These are phyloP conservation scores for Scolanthus callimorphus DNA, from an alignment of 92 coral and sea anemone genomes.

Conservation along the genomic window DNA sequence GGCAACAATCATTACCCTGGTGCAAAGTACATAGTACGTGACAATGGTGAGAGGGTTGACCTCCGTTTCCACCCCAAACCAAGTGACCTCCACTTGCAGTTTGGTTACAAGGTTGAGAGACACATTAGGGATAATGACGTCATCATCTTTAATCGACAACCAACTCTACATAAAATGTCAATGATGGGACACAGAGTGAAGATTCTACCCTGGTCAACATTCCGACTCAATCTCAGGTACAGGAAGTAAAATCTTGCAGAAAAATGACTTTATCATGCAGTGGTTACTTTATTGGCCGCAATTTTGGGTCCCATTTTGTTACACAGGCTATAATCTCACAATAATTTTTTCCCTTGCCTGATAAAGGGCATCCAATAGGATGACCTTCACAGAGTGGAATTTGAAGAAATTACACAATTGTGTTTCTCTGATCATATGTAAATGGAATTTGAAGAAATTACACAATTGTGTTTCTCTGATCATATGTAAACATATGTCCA, in stretches of 20 bases:
- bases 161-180: slow-evolving; percentile 99
- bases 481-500: not conserved
- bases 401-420: too few relatives aligned
- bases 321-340: too few relatives aligned
- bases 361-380: too few relatives aligned
- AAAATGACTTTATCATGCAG: too few relatives aligned
- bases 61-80: slow-evolving; percentile 98
- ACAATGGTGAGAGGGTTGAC: slow-evolving; percentile 96
- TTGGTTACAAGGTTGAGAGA: slow-evolving; percentile 98
- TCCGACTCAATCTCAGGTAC: slow-evolving; percentile 98
- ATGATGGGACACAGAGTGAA: slow-evolving; percentile 99
- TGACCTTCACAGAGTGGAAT: too few relatives aligned
- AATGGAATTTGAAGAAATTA: too few relatives aligned
- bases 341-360: too few relatives aligned
- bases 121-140: slow-evolving; percentile 95
- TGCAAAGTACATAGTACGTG: slow-evolving; percentile 96
- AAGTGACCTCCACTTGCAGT: slow-evolving; percentile 96
- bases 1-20: slow-evolving; percentile 98
- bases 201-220: slow-evolving; percentile 98
- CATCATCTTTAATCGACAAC: slow-evolving; percentile 98
- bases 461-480: too few relatives aligned
- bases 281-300: too few relatives aligned
- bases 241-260: too few relatives aligned
- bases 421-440: too few relatives aligned
- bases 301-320: too few relatives aligned